Conservation (phyloP, 2,113 vertebrate genomes). For the Rhinolophus sinicus region DNA sequence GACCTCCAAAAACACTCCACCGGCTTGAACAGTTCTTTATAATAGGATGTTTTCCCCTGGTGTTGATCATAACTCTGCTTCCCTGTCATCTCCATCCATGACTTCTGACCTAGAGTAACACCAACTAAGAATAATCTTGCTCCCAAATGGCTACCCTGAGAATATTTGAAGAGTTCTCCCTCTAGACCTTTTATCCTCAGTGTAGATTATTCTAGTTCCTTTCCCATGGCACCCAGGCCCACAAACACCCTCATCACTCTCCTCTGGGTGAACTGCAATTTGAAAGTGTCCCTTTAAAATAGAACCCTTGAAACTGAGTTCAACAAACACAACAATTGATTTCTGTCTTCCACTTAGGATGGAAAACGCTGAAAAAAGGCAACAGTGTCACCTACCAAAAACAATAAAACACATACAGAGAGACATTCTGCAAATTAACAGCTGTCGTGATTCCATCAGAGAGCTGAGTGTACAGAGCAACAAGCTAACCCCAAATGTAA, state of each 20-base stretch:
- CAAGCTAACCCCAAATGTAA: neutral
- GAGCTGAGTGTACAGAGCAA: neutral
- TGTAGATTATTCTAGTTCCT: neutral
- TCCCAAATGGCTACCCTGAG: neutral
- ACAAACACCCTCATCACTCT: neutral
- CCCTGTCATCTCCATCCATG: neutral
- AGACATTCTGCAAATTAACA: neutral
- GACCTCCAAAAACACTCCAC: neutral
- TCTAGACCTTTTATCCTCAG: neutral
- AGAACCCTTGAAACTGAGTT: neutral
- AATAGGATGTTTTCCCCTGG: neutral
- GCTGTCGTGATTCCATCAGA: neutral
- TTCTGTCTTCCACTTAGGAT: neutral
- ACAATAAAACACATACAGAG: neutral
- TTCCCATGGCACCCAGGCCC: neutral
- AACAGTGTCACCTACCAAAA: neutral
- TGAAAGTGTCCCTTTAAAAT: conserved; percentile 28
- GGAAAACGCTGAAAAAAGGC: neutral
- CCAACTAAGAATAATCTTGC: neutral
- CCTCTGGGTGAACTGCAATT: neutral
- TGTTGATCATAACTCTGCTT: neutral
- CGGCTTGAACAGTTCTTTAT: neutral
- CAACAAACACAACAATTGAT: neutral
- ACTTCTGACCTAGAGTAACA: neutral
- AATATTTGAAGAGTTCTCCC: neutral